Evolutionary conservation across 2,888 invertebrate genomes (phyloP).

Genomic region (Acrobasis suavella): DNA sequence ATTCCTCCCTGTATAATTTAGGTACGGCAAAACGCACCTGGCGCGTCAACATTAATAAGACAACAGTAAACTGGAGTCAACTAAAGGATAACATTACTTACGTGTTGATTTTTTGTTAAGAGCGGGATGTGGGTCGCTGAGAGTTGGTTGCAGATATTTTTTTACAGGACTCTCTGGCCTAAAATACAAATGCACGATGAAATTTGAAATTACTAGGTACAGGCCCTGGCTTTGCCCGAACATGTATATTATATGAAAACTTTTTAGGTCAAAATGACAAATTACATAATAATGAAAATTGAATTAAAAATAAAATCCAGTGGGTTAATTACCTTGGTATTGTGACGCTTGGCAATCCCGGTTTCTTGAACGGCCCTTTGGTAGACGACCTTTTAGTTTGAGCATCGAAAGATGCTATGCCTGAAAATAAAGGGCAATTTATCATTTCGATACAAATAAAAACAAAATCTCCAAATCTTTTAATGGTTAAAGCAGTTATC

Average conservation of each 20-base stretch:
- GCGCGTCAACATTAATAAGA: no score
- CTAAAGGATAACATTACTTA: conserved; percentile 54
- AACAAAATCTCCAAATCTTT: no score
- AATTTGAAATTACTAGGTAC: no score
- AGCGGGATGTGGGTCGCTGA: conserved; percentile 87
- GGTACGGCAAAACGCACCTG: no score
- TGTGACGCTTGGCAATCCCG: conserved; percentile 66
- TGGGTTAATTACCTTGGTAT: conserved; percentile 58
- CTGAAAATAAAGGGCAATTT: conserved; percentile 41
- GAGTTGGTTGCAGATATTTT: conserved; percentile 90
- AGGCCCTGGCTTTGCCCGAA: no score
- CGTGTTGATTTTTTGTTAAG: conserved; percentile 84
- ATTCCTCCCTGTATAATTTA: no score
- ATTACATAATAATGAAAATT: background rate
- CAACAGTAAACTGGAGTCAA: no score
- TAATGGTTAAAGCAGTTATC: no score
- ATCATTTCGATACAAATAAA: no score
- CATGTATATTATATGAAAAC: background rate
- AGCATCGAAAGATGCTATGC: conserved; percentile 64
- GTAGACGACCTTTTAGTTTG: conserved; percentile 69
- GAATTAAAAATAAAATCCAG: background rate
- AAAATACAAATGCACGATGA: background rate
- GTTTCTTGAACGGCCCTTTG: conserved; percentile 67
- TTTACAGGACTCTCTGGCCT: conserved; percentile 92
- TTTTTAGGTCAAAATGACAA: no score